Conservation (phyloP, 2,113 vertebrate genomes). For the Pomatostomus ruficeps region DNA sequence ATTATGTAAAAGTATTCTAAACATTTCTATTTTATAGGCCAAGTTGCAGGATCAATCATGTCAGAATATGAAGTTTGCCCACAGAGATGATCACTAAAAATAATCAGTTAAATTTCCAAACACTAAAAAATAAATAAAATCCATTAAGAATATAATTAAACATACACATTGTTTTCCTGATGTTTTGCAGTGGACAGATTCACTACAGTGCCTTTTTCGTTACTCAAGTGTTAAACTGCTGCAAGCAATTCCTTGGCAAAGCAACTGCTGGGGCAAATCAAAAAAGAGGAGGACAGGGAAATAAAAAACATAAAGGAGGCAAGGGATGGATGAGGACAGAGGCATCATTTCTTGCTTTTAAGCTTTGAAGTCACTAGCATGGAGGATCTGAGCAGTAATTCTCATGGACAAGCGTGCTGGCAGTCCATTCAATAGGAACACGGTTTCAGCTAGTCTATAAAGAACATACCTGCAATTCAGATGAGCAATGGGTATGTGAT, state of each 20-base stretch:
- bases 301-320: constrained; percentile 24
- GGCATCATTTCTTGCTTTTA: constrained; percentile 35
- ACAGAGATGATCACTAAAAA: background rate
- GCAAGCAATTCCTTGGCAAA: constrained; percentile 24
- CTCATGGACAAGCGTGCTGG: constrained; percentile 80
- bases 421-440: constrained; percentile 69
- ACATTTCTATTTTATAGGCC: background rate
- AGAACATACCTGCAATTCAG: constrained; percentile 64
- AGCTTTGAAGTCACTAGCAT: constrained; percentile 14
- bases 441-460: constrained; percentile 1
- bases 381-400: constrained; percentile 61
- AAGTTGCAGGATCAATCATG: background rate
- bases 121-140: background rate
- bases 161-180: background rate
- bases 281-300: constrained; percentile 24
- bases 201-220: constrained; percentile 7
- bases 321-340: constrained; percentile 39
- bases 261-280: constrained; percentile 39
- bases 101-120: background rate
- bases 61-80: background rate
- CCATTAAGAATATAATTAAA: background rate
- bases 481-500: constrained; percentile 71
- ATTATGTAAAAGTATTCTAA: background rate
- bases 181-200: background rate
- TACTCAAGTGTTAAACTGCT: background rate